These are phyloP conservation scores for Ephestia elutella DNA, from an alignment of 1,140 invertebrate genomes.

Conservation along the genomic window DNA sequence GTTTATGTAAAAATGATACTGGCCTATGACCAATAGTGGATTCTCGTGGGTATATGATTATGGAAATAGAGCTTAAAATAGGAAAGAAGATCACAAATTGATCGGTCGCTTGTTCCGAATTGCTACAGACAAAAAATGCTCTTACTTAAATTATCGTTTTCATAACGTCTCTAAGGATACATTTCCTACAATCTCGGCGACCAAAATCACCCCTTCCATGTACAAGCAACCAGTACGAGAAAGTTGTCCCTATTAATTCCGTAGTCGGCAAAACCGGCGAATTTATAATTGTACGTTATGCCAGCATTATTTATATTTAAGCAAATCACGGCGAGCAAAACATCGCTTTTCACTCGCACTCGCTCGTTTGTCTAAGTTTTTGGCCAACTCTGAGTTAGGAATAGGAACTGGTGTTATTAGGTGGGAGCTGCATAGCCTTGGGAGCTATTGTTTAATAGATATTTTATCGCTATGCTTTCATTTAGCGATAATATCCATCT, in stretches of 20 bases:
- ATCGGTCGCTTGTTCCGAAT: too few species aligned
- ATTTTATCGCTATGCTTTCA: not conserved
- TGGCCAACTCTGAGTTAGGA: constrained; percentile 29
- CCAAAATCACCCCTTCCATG: constrained; percentile 12
- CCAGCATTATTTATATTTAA: constrained; percentile 60
- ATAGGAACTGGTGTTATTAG: constrained; percentile 10
- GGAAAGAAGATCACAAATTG: too few species aligned
- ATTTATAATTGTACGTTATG: constrained; percentile 48
- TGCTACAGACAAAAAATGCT: too few species aligned
- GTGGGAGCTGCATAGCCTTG: not conserved
- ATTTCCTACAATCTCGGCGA: not conserved
- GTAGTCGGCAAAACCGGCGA: constrained; percentile 29
- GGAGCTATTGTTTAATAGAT: not conserved
- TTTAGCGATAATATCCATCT: too few species aligned
- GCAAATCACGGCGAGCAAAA: constrained; percentile 58
- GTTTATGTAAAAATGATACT: too few species aligned
- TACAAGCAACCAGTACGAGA: constrained; percentile 8
- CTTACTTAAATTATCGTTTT: not conserved
- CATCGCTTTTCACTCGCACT: constrained; percentile 63
- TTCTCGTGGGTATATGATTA: too few species aligned
- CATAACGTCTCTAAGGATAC: not conserved
- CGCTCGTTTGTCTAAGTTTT: constrained; percentile 55
- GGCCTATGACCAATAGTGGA: too few species aligned
- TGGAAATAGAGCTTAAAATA: too few species aligned
- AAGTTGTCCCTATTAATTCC: constrained; percentile 28